Evolutionary conservation across 2,797 vertebrate species (phyloP).

Genomic region (Notoglanidium macrostoma): DNA sequence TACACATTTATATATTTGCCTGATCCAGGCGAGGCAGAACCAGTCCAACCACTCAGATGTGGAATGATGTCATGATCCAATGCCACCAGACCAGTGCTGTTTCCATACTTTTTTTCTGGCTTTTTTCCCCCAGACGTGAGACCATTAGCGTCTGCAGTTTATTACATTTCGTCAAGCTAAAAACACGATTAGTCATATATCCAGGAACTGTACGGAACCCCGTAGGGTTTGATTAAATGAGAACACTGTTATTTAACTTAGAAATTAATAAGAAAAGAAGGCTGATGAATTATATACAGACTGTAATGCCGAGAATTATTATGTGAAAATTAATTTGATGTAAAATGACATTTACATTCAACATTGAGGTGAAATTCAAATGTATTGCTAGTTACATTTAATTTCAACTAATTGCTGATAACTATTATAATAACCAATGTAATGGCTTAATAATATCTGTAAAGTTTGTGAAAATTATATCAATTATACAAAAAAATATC

Average conservation of each 20-base stretch:
- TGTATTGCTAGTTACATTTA: neutral
- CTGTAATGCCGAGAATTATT: neutral
- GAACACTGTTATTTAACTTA: neutral
- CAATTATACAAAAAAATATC: neutral
- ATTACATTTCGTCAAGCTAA: neutral
- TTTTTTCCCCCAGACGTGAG: neutral
- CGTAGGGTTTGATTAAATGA: neutral
- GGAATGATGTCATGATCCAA: neutral
- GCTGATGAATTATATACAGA: neutral
- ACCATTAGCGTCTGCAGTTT: neutral
- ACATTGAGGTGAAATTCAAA: neutral
- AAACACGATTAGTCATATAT: neutral
- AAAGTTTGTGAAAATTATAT: neutral
- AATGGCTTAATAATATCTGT: neutral
- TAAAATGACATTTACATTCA: neutral
- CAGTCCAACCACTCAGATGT: neutral
- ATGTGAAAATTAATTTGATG: neutral
- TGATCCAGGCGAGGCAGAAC: neutral
- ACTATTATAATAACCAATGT: neutral
- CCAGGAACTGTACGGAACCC: neutral
- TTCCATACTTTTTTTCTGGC: neutral
- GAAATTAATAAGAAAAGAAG: neutral
- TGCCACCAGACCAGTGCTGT: neutral
- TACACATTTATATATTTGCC: neutral
- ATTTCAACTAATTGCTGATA: neutral